A percentile compares a stretch with the other conserved stretches of the same genome.
Conservation (phyloP, 2,797 vertebrate genomes). For the Selene dorsalis region DNA sequence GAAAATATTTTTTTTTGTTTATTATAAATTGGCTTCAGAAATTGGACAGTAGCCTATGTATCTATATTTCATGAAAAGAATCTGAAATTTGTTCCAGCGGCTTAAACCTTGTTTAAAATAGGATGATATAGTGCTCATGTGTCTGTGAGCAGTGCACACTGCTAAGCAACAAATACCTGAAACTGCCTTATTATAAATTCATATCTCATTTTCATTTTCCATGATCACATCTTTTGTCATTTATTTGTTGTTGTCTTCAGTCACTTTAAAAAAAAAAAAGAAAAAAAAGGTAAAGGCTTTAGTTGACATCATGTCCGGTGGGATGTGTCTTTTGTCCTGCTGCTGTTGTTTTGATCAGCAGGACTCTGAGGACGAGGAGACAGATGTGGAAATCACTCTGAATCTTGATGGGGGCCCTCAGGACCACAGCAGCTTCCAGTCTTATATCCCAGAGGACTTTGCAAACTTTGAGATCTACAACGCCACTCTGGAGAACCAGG, state of each 20-base stretch:
- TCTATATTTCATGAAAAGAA: background rate
- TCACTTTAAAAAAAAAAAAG: conserved; percentile 3
- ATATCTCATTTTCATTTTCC: conserved; percentile 30
- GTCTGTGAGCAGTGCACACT: background rate
- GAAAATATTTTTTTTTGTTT: background rate
- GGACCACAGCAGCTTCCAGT: conserved; percentile 80
- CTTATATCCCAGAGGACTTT: conserved; percentile 95
- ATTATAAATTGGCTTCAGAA: background rate
- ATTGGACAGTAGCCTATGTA: background rate
- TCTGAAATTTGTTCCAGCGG: background rate
- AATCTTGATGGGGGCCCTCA: conserved; percentile 74
- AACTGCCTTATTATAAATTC: conserved; percentile 2
- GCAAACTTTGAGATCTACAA: conserved; percentile 99
- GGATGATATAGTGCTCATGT: background rate
- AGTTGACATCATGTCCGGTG: conserved; percentile 39
- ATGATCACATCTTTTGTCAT: conserved; percentile 54
- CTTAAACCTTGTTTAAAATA: background rate
- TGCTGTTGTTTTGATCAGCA: conserved; percentile 76
- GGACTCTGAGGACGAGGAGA: conserved; percentile 97
- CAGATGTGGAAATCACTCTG: conserved; percentile 78
- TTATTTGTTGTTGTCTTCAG: conserved; percentile 33
- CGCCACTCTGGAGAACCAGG: conserved; percentile 88
- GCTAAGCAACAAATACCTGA: conserved; percentile 1
- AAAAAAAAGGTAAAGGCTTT: background rate
- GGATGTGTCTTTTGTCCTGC: conserved; percentile 54